Evolutionary conservation across 1,140 invertebrate species (phyloP), one percentile per base, ranked within the genome.

Genomic region (Cyphomyrmex costatus): DNA sequence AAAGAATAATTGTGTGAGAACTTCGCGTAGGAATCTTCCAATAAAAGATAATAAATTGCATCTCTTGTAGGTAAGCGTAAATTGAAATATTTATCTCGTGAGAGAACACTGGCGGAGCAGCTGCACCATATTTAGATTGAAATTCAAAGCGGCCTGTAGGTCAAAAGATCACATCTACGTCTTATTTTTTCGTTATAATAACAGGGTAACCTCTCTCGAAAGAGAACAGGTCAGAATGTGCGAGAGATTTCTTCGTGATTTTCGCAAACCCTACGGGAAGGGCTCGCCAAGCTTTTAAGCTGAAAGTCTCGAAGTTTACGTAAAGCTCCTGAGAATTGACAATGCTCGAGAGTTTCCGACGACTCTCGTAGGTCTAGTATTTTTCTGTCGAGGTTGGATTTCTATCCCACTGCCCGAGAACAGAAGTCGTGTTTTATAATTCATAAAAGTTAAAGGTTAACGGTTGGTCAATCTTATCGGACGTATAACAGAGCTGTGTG

Each of bases 231-330:
- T 46, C 46, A 10, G 66, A 60, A n/a, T 27, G 30, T 14, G 10
- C 16, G 36, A 30, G 24, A 27, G 33, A 56, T 73, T 71, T 73
- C 66, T 73, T 70, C 51, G 79, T 46, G 53, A 73, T 73, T 82
- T 73, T 73, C 24, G 27, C 70, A 82, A 82, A 73, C 24, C 14
- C 36, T 56, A 36, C 24, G 30, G 30, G 49, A 68, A 42, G 10
- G 12, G 66, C 79, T 82, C 27, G 66, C 66, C 61, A 53, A 82
- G 66, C 51, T 27, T 82, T 82, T 73, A 82, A 82, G 68, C 66
- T 36, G 7, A 82, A 73, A 82, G 66, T 73, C 66, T 82, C 24
- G 33, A 82, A 82, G 79, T 82, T 82, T 82, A 73, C 66, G 79
- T 73, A 82, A 82, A 53, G 36, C 79, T 73, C 73, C 24, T 60